Conservation (phyloP, 2,888 invertebrate genomes). For the Noctuana brunneofusca region DNA sequence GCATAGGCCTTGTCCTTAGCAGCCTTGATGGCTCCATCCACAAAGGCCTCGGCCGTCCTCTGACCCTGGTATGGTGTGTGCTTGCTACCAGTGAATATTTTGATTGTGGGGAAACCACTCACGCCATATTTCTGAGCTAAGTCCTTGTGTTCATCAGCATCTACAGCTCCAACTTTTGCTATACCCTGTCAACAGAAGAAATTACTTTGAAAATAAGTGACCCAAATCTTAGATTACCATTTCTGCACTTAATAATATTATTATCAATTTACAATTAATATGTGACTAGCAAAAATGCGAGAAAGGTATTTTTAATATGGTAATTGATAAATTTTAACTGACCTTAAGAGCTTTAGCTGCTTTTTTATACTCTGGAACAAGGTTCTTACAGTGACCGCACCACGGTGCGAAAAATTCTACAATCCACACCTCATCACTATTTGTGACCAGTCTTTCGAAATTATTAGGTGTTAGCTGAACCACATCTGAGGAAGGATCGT, state of each 20-base stretch:
- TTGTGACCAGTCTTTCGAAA: constrained; percentile 92
- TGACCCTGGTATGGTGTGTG: constrained; percentile 93
- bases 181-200: constrained; percentile 86
- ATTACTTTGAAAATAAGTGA: neutral
- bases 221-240: neutral
- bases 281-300: no score
- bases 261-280: no score
- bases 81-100: constrained; percentile 95
- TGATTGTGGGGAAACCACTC: constrained; percentile 97
- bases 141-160: constrained; percentile 94
- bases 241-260: no score
- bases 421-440: constrained; percentile 95
- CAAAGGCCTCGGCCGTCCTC: constrained; percentile 92
- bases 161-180: constrained; percentile 96
- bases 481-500: constrained; percentile 89
- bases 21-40: constrained; percentile 92
- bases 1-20: constrained; percentile 88
- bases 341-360: constrained; percentile 96
- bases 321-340: no score
- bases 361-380: constrained; percentile 97
- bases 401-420: constrained; percentile 98
- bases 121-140: constrained; percentile 92
- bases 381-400: constrained; percentile 95
- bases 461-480: constrained; percentile 93
- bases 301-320: no score